Percentiles rank a stretch among this genome's conserved stretches.
Conservation (phyloP, 2,113 vertebrate species). For the Chionodraco myersi region DNA sequence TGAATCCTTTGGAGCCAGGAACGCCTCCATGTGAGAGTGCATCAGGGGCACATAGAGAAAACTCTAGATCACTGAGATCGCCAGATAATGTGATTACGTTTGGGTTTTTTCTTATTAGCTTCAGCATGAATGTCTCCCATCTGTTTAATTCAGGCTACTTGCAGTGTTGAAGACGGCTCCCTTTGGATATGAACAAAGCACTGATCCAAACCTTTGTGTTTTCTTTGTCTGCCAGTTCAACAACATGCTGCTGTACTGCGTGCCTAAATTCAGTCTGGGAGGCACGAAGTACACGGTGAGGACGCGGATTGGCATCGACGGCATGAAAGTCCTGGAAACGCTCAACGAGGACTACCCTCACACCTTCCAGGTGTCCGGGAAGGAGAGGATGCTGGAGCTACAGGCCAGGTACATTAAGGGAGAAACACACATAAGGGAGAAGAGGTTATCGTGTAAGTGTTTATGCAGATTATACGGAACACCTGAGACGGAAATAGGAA, state of each 20-base stretch:
- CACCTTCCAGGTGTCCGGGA: conserved; percentile 97
- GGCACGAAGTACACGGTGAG: conserved; percentile 93
- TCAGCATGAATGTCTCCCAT: conserved; percentile 30
- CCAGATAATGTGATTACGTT: conserved; percentile 57
- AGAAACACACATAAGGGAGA: background rate
- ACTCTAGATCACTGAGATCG: conserved; percentile 35
- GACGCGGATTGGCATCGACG: conserved; percentile 93
- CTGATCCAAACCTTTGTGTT: background rate
- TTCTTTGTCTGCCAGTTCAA: conserved; percentile 87
- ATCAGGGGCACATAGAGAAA: conserved; percentile 26
- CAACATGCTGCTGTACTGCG: conserved; percentile 98
- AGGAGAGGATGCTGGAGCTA: conserved; percentile 93
- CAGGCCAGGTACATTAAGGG: conserved; percentile 89
- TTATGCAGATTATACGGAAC: too few relatives aligned
- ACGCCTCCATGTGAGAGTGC: conserved; percentile 22
- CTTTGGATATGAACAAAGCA: background rate
- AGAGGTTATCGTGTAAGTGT: background rate
- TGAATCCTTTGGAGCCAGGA: conserved; percentile 31
- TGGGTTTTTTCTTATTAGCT: conserved; percentile 50
- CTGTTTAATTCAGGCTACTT: conserved; percentile 26
- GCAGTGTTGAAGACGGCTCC: background rate
- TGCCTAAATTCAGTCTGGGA: conserved; percentile 96
- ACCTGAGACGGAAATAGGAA: too few relatives aligned
- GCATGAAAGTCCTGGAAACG: conserved; percentile 94
- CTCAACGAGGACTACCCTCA: conserved; percentile 95